phyloP scores from a whole-genome alignment of 2,113 vertebrate species.

The Tinamus guttatus region DNA sequence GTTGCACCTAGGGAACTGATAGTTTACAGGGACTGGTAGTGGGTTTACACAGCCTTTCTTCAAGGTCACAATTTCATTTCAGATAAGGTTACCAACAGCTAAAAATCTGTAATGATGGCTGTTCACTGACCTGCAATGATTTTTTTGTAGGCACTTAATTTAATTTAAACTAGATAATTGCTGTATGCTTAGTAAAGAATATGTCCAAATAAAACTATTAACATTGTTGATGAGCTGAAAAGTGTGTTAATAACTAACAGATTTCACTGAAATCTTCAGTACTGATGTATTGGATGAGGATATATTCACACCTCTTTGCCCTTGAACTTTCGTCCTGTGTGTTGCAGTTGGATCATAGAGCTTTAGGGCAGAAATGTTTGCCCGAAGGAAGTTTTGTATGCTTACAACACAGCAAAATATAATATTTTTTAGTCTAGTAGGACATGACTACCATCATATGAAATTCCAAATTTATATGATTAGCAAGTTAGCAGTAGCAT shows the following conservation, averaged over 20 bases:
- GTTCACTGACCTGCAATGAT: neutral
- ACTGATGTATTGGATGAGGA: neutral
- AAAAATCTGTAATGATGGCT: neutral
- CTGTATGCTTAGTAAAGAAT: neutral
- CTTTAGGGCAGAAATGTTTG: neutral
- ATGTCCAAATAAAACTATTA: neutral
- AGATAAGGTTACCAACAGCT: neutral
- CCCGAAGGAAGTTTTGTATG: neutral
- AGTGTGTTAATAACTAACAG: neutral
- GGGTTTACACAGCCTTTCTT: fast-evolving
- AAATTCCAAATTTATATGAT: neutral
- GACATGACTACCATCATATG: neutral
- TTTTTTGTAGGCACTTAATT: neutral
- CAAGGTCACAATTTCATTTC: neutral
- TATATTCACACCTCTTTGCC: neutral
- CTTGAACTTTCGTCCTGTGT: neutral
- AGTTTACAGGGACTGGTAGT: neutral
- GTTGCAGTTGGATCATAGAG: neutral
- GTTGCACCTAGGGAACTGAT: neutral
- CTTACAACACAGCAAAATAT: neutral
- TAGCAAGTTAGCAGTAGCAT: neutral
- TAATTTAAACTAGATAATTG: neutral
- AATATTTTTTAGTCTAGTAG: neutral
- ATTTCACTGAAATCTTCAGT: neutral
- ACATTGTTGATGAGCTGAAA: neutral